phyloP scores from a whole-genome alignment of 2,888 invertebrate genomes.

The Blastobasis adustella region DNA sequence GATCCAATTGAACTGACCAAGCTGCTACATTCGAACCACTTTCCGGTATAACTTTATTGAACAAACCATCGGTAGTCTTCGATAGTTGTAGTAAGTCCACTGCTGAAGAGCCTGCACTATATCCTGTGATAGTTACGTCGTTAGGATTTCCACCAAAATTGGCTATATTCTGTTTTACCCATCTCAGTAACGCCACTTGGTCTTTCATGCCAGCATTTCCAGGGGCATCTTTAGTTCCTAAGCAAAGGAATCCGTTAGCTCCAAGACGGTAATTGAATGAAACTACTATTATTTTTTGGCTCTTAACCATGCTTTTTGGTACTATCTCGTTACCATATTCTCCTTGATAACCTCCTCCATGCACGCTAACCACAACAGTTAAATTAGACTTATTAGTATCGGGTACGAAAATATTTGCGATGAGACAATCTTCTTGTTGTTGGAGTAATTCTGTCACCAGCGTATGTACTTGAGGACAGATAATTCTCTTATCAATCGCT shows the following conservation, averaged over 20 bases:
- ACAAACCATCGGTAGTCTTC: slow-evolving; percentile 4
- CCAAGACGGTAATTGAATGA: slow-evolving; percentile 22
- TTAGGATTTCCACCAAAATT: slow-evolving; percentile 40
- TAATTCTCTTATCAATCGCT: slow-evolving; percentile 20
- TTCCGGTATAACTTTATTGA: too few relatives aligned
- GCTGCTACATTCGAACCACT: too few relatives aligned
- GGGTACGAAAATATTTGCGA: slow-evolving; percentile 42
- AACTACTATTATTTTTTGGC: slow-evolving; percentile 22
- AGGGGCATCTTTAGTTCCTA: slow-evolving; percentile 29
- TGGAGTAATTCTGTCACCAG: slow-evolving; percentile 16
- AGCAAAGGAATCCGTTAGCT: slow-evolving; percentile 23
- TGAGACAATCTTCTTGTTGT: slow-evolving; percentile 35
- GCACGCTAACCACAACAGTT: slow-evolving; percentile 27
- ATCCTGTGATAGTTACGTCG: slow-evolving; percentile 37
- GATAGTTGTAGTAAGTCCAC: slow-evolving; percentile 36
- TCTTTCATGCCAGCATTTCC: slow-evolving; percentile 44
- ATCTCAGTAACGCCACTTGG: slow-evolving; percentile 35
- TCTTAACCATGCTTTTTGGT: slow-evolving; percentile 16
- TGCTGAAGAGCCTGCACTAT: slow-evolving; percentile 32
- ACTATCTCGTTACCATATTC: slow-evolving; percentile 17
- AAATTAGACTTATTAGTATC: slow-evolving; percentile 26
- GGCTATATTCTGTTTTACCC: slow-evolving; percentile 42
- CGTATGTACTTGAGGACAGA: slow-evolving; percentile 25
- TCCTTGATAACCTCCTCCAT: slow-evolving; percentile 27
- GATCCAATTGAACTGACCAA: slow-evolving; percentile 24